phyloP scores from a whole-genome alignment of 2,113 vertebrate species.

The Entelurus aequoreus region DNA sequence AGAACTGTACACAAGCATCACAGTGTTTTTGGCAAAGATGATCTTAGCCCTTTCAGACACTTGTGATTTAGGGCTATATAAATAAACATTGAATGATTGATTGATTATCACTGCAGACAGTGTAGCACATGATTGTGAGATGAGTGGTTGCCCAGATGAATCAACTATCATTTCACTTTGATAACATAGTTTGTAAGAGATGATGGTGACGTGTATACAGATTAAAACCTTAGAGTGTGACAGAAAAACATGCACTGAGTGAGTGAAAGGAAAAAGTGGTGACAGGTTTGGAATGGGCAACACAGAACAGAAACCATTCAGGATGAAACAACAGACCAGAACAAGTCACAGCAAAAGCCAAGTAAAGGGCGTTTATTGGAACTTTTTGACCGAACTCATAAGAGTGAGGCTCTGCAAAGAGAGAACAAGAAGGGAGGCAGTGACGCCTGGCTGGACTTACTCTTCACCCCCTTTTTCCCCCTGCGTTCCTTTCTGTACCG shows the following conservation, averaged over 20 bases:
- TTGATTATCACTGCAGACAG: slow-evolving; percentile 25
- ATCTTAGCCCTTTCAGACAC: too few relatives aligned
- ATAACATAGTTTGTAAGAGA: slow-evolving; percentile 17
- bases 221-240: slow-evolving; percentile 15
- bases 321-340: slow-evolving; percentile 32
- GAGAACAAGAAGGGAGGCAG: slow-evolving; percentile 57
- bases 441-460: slow-evolving; percentile 87
- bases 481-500: slow-evolving; percentile 99
- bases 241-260: slow-evolving; percentile 33
- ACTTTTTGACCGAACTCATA: slow-evolving; percentile 38
- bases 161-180: slow-evolving; percentile 6
- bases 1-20: slow-evolving; percentile 32
- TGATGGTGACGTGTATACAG: slow-evolving; percentile 1
- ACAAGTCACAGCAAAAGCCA: slow-evolving; percentile 22
- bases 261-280: slow-evolving; percentile 14
- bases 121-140: slow-evolving; percentile 19
- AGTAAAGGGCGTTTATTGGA: slow-evolving; percentile 34
- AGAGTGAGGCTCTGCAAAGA: slow-evolving; percentile 54
- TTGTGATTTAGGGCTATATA: too few relatives aligned
- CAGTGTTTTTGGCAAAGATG: slow-evolving; percentile 30
- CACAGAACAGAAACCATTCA: slow-evolving; percentile 25
- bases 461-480: slow-evolving; percentile 99
- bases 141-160: slow-evolving; percentile 16
- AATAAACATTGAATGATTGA: too few relatives aligned
- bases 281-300: slow-evolving; percentile 10